Base-by-base conservation (phyloP, 2,888 invertebrate genomes). In the Drosophila gaucha region DNA sequence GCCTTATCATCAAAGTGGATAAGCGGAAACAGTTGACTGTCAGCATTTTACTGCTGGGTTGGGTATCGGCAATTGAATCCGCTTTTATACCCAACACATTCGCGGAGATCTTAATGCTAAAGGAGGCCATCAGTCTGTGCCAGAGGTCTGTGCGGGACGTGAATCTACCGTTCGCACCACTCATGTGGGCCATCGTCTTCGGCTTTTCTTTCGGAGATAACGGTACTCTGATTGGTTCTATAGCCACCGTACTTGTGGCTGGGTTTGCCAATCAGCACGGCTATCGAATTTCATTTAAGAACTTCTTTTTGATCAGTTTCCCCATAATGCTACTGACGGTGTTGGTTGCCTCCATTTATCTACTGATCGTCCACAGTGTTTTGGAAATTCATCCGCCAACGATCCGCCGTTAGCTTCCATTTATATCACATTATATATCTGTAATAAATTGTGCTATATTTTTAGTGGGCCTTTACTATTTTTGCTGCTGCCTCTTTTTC, bases 81-180 rank as follows among this genome's bases (percentile, higher is more conserved):
- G 96, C 97, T 0, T 96, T 98, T 88, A 96, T 97, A 0, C 97
- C 97, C 91, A 98, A 98, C 90, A 96, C 98, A 47, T 97, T 97
- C 0, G 93, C 97, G 35, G 96, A 97, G 0, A 96, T 97, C 0
- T 97, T 98, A 95, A 97, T 98, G 97, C 93, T 97, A 0, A 93
- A 95, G 28, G 94, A 97, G 36, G 95, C 95, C 5, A 94, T 94
- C 1, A 93, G 94, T 41, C 89, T 97, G 22, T 94, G 93, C 0
- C 93, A 93, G 2, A 2, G 1, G 3, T 91, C 97, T 0, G 90
- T n/a, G n/a, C n/a, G n/a, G n/a, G n/a, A n/a, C n/a, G n/a, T n/a
- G n/a, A n/a, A 93, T 20, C 90, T 98, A 20, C 96, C 97, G 0
- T 90, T 97, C 72, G 93, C 95, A 39, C 97, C 98, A 0, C 92